Evolutionary conservation across 2,113 vertebrate species (phyloP).

Genomic region (Axis porcinus): DNA sequence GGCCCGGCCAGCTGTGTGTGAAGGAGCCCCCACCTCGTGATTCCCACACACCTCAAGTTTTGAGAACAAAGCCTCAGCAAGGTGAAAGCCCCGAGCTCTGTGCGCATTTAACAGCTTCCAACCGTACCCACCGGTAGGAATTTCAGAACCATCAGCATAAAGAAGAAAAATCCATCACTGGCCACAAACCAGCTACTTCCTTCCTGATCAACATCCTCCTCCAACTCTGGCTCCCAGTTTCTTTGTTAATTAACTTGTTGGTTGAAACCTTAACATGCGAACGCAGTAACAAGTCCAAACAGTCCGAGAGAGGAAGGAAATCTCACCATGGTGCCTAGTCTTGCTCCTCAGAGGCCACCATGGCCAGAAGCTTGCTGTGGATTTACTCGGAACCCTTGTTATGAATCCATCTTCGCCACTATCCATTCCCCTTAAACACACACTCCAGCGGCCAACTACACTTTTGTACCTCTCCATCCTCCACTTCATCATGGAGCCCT

Average conservation of each 20-base stretch:
- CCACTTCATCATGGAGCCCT: fast-evolving
- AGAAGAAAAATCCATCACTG: not conserved
- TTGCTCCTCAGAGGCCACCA: not conserved
- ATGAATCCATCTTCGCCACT: fast-evolving
- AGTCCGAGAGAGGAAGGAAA: not conserved
- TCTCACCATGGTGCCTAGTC: fast-evolving
- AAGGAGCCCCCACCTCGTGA: fast-evolving
- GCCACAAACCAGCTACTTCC: fast-evolving
- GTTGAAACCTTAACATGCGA: not conserved
- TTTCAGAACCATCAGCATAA: no score
- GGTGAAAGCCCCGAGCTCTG: not conserved
- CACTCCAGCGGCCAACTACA: fast-evolving
- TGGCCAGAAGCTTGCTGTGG: fast-evolving
- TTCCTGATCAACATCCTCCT: not conserved
- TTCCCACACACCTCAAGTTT: not conserved
- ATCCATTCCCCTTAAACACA: fast-evolving
- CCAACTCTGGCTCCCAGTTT: not conserved
- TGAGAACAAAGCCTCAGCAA: not conserved
- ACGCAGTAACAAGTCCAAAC: not conserved
- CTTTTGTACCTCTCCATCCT: fast-evolving
- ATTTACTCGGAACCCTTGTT: not conserved
- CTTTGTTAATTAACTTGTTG: not conserved
- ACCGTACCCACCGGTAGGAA: fast-evolving
- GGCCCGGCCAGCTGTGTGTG: not conserved
- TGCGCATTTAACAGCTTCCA: fast-evolving